phyloP scores from a whole-genome alignment of 2,797 vertebrate genomes.

The Ciconia nigra region DNA sequence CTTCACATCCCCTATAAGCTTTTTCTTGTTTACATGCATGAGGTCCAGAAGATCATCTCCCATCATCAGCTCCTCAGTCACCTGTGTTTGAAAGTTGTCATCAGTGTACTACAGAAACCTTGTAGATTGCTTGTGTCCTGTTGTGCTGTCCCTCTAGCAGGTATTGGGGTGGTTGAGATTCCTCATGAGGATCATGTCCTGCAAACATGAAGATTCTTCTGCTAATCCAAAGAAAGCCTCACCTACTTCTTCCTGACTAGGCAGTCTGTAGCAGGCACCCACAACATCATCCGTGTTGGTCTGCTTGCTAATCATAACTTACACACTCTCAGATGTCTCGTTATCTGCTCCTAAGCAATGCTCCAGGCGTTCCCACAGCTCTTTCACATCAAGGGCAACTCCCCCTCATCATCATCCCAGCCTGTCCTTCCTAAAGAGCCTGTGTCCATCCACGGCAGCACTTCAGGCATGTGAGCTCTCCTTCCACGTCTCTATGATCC shows the following conservation, averaged over 20 bases:
- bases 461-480: neutral
- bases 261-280: neutral
- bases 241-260: neutral
- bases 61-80: neutral
- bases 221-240: neutral
- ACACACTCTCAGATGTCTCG: fast-evolving
- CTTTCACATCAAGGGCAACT: neutral
- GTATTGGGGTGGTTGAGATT: neutral
- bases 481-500: neutral
- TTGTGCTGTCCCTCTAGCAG: neutral
- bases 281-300: fast-evolving
- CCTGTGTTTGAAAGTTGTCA: neutral
- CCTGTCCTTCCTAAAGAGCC: neutral
- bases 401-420: fast-evolving
- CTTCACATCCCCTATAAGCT: neutral
- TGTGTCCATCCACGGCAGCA: neutral
- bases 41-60: neutral
- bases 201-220: neutral
- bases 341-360: neutral
- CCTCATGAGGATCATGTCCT: neutral
- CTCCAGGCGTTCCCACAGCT: neutral
- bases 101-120: neutral
- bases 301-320: neutral
- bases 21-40: neutral
- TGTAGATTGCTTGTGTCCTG: neutral